phyloP scores from a whole-genome alignment of 1,140 invertebrate genomes.

The Atta texana region DNA sequence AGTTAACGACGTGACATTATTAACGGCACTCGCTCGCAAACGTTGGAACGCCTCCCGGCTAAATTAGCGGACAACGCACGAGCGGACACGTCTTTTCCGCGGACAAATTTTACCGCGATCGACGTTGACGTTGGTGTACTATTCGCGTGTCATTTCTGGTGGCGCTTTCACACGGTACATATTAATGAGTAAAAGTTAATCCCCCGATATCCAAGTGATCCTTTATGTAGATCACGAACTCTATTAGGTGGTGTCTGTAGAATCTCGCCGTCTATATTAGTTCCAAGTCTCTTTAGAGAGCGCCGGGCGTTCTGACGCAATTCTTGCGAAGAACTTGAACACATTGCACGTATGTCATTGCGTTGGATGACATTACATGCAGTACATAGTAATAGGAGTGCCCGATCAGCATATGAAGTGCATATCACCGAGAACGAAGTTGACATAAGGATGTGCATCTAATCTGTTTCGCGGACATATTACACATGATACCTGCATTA shows the following conservation, averaged over 20 bases:
- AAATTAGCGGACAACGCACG: slow-evolving; percentile 72
- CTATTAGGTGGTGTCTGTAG: slow-evolving; percentile 67
- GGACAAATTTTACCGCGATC: slow-evolving; percentile 65
- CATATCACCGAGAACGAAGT: slow-evolving; percentile 15
- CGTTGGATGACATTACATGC: slow-evolving; percentile 18
- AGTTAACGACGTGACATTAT: slow-evolving; percentile 73
- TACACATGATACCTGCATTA: slow-evolving; percentile 17
- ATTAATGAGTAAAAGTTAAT: slow-evolving; percentile 77
- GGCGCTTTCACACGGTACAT: slow-evolving; percentile 61
- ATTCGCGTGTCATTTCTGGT: background rate
- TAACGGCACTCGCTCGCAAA: slow-evolving; percentile 68
- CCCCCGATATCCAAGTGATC: slow-evolving; percentile 60
- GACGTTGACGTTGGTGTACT: background rate
- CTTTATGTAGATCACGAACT: slow-evolving; percentile 76
- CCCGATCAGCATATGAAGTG: slow-evolving; percentile 49
- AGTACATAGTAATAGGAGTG: slow-evolving; percentile 25
- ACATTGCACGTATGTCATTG: slow-evolving; percentile 48
- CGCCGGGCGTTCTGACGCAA: slow-evolving; percentile 33
- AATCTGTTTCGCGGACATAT: slow-evolving; percentile 15
- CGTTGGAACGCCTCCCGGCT: slow-evolving; percentile 68
- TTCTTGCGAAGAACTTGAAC: slow-evolving; percentile 63
- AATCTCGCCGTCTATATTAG: slow-evolving; percentile 59
- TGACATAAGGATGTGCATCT: background rate
- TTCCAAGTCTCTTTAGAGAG: slow-evolving; percentile 24
- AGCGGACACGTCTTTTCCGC: slow-evolving; percentile 63